Evolutionary conservation across 2,888 invertebrate genomes (phyloP).

Genomic region (Mythimna lalbum): DNA sequence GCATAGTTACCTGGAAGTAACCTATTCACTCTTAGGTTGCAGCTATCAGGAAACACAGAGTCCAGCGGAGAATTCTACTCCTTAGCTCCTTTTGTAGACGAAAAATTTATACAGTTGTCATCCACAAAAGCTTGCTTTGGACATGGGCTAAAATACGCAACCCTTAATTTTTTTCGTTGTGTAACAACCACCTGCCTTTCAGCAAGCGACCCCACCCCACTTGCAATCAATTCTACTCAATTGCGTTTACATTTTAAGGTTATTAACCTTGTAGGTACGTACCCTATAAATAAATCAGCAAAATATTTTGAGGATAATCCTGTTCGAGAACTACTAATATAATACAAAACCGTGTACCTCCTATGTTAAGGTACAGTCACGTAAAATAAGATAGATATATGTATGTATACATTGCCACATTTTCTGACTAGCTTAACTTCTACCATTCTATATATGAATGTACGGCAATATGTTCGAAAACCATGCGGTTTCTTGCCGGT

Average conservation of each 20-base stretch:
- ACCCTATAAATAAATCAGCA: conserved; percentile 19
- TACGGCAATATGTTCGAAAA: too few relatives aligned
- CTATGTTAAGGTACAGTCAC: too few relatives aligned
- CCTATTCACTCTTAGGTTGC: too few relatives aligned
- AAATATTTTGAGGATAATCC: conserved; percentile 8
- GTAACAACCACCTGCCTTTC: conserved; percentile 29
- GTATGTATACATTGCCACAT: too few relatives aligned
- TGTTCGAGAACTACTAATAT: conserved; percentile 20
- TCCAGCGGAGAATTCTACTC: too few relatives aligned
- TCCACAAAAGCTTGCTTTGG: neutral
- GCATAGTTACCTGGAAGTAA: too few relatives aligned
- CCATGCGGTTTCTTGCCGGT: too few relatives aligned
- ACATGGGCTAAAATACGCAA: neutral
- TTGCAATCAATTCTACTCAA: conserved; percentile 8
- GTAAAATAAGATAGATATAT: too few relatives aligned
- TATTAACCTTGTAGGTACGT: conserved; percentile 3
- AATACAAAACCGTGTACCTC: conserved; percentile 1
- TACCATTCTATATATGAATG: too few relatives aligned
- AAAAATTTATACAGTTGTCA: neutral
- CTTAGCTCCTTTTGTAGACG: too few relatives aligned
- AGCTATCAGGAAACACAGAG: too few relatives aligned
- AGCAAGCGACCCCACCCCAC: conserved; percentile 14
- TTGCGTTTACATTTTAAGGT: conserved; percentile 3
- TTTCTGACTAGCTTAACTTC: too few relatives aligned
- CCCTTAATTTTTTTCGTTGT: conserved; percentile 9